These are phyloP conservation scores for Budorcas taxicolor DNA, from an alignment of 2,113 vertebrate genomes.

Conservation along the genomic window DNA sequence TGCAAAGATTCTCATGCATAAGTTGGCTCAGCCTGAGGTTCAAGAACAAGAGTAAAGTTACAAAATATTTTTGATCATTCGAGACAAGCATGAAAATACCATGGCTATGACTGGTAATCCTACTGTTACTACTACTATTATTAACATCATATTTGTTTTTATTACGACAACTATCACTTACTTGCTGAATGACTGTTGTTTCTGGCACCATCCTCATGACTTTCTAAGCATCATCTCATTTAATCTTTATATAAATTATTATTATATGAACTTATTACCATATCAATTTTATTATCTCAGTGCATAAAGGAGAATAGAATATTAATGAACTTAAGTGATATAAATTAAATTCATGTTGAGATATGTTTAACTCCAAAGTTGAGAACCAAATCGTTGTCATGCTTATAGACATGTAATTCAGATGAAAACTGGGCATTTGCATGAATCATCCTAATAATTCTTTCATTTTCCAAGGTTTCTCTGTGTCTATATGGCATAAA, in stretches of 20 bases:
- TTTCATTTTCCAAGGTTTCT: background rate
- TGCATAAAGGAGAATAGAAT: background rate
- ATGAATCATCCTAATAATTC: background rate
- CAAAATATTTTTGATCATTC: background rate
- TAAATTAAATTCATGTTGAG: background rate
- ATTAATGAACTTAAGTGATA: background rate
- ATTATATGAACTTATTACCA: background rate
- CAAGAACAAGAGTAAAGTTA: background rate
- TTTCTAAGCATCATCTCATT: background rate
- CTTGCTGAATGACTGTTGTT: background rate
- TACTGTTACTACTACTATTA: too few relatives aligned
- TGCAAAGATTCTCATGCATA: background rate
- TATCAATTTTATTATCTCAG: background rate
- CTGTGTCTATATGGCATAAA: background rate
- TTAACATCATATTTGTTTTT: background rate
- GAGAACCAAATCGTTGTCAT: background rate
- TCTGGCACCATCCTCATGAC: background rate
- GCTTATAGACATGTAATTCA: background rate
- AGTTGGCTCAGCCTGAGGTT: background rate
- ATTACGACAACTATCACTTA: background rate
- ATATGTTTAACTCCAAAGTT: background rate
- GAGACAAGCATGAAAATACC: background rate
- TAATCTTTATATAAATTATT: background rate
- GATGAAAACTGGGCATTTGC: background rate
- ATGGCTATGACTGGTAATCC: background rate